Evolutionary conservation across 2,113 vertebrate genomes (phyloP).

Genomic region (Hirundichthys speculiger): DNA sequence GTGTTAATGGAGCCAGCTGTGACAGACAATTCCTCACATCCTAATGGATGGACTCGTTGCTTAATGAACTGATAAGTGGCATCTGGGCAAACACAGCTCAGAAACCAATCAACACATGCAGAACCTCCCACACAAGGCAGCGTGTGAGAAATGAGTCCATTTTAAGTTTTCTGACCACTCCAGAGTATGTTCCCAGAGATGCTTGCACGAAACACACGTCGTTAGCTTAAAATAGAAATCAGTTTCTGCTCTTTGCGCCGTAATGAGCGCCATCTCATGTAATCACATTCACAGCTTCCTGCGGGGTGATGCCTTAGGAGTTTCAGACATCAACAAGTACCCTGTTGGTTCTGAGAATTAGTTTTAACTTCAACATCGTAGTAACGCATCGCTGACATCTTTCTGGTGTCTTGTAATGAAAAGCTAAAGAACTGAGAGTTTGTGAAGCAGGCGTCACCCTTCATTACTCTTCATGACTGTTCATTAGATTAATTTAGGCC

Average conservation of each 20-base stretch:
- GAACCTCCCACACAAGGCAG: slow-evolving; percentile 31
- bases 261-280: slow-evolving; percentile 50
- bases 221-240: slow-evolving; percentile 39
- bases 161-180: slow-evolving; percentile 49
- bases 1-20: slow-evolving; percentile 63
- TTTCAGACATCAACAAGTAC: slow-evolving; percentile 47
- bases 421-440: slow-evolving; percentile 37
- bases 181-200: neutral
- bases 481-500: slow-evolving; percentile 46
- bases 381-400: slow-evolving; percentile 13
- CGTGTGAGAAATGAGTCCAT: slow-evolving; percentile 64
- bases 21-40: slow-evolving; percentile 52
- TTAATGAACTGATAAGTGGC: slow-evolving; percentile 71
- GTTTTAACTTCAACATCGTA: slow-evolving; percentile 28
- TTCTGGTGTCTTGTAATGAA: slow-evolving; percentile 32
- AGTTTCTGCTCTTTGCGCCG: slow-evolving; percentile 32
- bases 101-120: slow-evolving; percentile 47
- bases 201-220: slow-evolving; percentile 11
- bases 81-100: slow-evolving; percentile 56
- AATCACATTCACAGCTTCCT: slow-evolving; percentile 48
- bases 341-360: slow-evolving; percentile 40
- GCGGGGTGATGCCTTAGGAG: slow-evolving; percentile 19
- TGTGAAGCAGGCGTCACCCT: slow-evolving; percentile 19
- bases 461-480: slow-evolving; percentile 47
- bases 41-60: slow-evolving; percentile 55